These are phyloP conservation scores for Cathartes aura DNA, from an alignment of 2,113 vertebrate species.

Conservation along the genomic window DNA sequence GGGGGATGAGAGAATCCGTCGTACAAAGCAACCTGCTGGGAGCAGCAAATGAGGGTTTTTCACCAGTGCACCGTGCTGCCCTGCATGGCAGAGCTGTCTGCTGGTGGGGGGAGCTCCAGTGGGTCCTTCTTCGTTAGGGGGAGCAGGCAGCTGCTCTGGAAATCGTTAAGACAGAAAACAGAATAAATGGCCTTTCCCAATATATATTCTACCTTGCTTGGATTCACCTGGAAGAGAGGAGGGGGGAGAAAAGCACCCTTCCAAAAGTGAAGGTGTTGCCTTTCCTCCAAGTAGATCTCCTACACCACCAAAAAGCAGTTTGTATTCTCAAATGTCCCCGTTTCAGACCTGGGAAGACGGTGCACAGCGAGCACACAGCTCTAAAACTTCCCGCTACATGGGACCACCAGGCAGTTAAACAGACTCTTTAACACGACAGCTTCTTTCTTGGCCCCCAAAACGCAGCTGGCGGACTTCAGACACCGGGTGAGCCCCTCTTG, in stretches of 20 bases:
- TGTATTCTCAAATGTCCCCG: fast-evolving
- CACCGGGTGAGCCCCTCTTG: background rate
- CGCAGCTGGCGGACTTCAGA: background rate
- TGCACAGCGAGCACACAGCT: fast-evolving
- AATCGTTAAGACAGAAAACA: background rate
- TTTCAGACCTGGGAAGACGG: background rate
- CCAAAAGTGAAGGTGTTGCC: background rate
- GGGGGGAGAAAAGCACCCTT: background rate
- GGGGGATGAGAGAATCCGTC: background rate
- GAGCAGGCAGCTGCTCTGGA: background rate
- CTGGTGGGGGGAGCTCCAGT: background rate
- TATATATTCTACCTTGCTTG: background rate
- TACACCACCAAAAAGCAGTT: background rate
- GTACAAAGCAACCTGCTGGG: background rate
- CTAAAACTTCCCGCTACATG: fast-evolving
- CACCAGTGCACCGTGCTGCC: fast-evolving
- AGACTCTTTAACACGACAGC: background rate
- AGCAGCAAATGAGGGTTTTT: background rate
- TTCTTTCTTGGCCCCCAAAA: background rate
- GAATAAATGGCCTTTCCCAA: background rate
- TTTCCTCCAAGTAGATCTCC: background rate
- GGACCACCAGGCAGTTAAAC: background rate
- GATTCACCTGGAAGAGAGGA: background rate
- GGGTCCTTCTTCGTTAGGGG: background rate
- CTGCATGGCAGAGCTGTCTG: background rate